Evolutionary conservation across 1,140 invertebrate species (phyloP).

Genomic region (Tribolium castaneum): DNA sequence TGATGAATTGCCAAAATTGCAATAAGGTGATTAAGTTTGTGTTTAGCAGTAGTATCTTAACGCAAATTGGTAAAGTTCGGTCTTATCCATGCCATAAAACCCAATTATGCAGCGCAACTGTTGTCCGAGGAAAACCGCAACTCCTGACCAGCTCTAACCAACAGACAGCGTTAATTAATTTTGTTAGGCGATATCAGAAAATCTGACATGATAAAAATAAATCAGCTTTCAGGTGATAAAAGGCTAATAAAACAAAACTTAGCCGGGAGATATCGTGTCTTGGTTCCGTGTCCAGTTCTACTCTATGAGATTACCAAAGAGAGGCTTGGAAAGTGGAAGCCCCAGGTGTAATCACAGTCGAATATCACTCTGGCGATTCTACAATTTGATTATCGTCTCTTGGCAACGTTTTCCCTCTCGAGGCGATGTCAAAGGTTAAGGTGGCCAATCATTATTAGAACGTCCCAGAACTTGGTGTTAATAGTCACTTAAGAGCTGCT

Average conservation of each 20-base stretch:
- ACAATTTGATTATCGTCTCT: slow-evolving; percentile 30
- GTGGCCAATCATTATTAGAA: slow-evolving; percentile 11
- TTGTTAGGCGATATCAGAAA: not conserved
- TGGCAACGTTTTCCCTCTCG: slow-evolving; percentile 12
- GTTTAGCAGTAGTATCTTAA: not conserved
- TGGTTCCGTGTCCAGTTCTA: not conserved
- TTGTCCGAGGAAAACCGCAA: slow-evolving; percentile 1
- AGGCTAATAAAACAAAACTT: not conserved
- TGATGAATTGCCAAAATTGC: slow-evolving; percentile 7
- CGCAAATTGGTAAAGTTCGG: slow-evolving; percentile 20
- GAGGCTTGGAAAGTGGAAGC: not conserved
- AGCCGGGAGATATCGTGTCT: not conserved
- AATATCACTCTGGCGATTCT: slow-evolving; percentile 11
- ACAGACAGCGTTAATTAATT: not conserved
- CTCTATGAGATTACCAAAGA: not conserved
- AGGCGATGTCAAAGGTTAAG: slow-evolving; percentile 19
- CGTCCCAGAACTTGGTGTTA: not conserved
- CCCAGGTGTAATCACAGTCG: slow-evolving; percentile 27
- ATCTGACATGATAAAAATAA: too few species aligned
- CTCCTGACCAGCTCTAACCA: not conserved
- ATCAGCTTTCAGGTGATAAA: not conserved
- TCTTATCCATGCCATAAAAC: not conserved
- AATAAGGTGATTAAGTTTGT: slow-evolving; percentile 12
- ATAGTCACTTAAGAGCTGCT: slow-evolving; percentile 10
- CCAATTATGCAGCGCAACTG: slow-evolving; percentile 4